These are phyloP conservation scores for Danio aesculapii DNA, from an alignment of 2,797 vertebrate genomes.

Conservation along the genomic window DNA sequence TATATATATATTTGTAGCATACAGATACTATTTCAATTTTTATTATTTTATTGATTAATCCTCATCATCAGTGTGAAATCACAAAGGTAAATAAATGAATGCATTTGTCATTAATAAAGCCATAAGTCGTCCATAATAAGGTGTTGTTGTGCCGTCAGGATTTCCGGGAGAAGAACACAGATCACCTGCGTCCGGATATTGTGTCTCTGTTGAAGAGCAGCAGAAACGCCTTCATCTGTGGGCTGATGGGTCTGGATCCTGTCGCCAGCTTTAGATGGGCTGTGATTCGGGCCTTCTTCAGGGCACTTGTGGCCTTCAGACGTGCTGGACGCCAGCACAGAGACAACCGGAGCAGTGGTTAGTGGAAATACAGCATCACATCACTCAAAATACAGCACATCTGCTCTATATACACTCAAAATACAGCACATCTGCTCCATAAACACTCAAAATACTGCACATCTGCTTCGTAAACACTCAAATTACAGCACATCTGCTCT, in stretches of 20 bases:
- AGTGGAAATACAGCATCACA: background rate
- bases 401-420: no score
- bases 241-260: constrained; percentile 94
- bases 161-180: constrained; percentile 98
- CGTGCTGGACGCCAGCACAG: constrained; percentile 87
- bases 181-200: constrained; percentile 98
- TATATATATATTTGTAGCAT: no score
- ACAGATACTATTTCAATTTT: no score
- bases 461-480: no score
- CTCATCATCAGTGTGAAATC: no score
- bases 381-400: background rate
- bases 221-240: constrained; percentile 91
- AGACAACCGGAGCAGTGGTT: constrained; percentile 79
- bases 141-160: constrained; percentile 77
- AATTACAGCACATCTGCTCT: no score
- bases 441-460: no score
- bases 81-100: no score
- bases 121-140: no score
- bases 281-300: constrained; percentile 92
- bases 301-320: constrained; percentile 90
- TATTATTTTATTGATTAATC: no score
- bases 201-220: constrained; percentile 96
- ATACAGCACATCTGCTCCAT: no score
- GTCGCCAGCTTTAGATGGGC: constrained; percentile 97
- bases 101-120: no score